Evolutionary conservation across 2,113 vertebrate species (phyloP).

Genomic region (Raja brachyura): DNA sequence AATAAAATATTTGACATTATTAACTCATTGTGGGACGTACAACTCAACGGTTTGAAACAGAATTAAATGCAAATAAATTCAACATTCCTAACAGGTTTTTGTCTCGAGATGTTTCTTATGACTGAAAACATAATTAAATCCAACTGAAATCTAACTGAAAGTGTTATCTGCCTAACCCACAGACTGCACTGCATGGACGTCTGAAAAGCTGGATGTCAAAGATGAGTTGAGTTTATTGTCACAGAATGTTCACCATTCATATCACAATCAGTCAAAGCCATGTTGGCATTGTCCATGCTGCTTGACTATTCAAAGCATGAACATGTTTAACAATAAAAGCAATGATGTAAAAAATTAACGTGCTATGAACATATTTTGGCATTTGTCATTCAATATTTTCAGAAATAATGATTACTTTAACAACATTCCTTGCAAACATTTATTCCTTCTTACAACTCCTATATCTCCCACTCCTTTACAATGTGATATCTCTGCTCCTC

Average conservation of each 20-base stretch:
- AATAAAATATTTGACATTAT: constrained; percentile 29
- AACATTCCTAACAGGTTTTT: constrained; percentile 20
- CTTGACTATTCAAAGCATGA: neutral
- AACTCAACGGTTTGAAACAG: neutral
- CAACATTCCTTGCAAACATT: neutral
- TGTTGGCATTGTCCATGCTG: neutral
- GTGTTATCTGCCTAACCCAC: neutral
- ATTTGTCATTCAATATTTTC: neutral
- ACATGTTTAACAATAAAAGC: neutral
- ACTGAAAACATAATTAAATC: neutral
- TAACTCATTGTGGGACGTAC: neutral
- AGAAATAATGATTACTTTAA: neutral
- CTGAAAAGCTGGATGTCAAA: neutral
- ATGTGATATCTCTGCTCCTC: neutral
- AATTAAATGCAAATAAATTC: neutral
- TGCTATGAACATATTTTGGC: neutral
- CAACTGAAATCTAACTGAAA: neutral
- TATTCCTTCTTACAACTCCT: neutral
- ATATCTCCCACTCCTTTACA: neutral
- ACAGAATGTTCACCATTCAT: neutral
- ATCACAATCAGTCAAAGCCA: neutral
- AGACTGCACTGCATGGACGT: neutral
- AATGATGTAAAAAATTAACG: neutral
- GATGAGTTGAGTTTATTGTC: neutral
- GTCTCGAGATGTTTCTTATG: constrained; percentile 6